Percentiles rank a stretch among this genome's conserved stretches.
phyloP scores from a whole-genome alignment of 2,113 vertebrate species.

The Ochotona curzoniae region DNA sequence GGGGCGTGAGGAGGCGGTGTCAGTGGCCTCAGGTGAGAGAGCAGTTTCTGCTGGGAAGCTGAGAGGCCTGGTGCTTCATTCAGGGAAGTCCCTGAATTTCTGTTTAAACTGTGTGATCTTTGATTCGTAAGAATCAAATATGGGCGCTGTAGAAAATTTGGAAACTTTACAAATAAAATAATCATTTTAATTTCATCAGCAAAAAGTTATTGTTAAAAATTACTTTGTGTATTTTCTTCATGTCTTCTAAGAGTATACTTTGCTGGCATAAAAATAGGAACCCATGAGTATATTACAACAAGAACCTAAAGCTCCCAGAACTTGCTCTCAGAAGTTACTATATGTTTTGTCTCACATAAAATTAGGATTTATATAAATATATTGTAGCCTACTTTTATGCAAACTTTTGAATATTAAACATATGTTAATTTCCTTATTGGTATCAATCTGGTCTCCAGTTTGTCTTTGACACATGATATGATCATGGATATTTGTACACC shows the following conservation, averaged over 20 bases:
- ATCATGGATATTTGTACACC: background rate
- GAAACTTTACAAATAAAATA: background rate
- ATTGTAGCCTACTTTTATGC: background rate
- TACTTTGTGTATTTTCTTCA: background rate
- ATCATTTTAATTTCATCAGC: constrained; percentile 12
- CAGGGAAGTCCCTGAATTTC: background rate
- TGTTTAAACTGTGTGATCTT: background rate
- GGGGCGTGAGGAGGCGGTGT: background rate
- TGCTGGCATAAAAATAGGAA: background rate
- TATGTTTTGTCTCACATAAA: background rate
- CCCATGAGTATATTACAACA: background rate
- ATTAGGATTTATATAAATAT: background rate
- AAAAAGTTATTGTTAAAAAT: constrained; percentile 21
- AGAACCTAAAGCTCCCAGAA: background rate
- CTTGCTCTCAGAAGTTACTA: background rate
- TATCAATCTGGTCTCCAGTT: background rate
- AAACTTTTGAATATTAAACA: background rate
- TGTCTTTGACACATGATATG: constrained; percentile 10
- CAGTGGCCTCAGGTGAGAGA: background rate
- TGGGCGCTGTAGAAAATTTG: background rate
- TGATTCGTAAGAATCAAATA: background rate
- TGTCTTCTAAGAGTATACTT: background rate
- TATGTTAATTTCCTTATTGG: background rate
- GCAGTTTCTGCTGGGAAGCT: background rate
- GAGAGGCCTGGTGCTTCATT: background rate